phyloP scores from a whole-genome alignment of 1,140 invertebrate genomes.

The Himalopsyche phryganea region DNA sequence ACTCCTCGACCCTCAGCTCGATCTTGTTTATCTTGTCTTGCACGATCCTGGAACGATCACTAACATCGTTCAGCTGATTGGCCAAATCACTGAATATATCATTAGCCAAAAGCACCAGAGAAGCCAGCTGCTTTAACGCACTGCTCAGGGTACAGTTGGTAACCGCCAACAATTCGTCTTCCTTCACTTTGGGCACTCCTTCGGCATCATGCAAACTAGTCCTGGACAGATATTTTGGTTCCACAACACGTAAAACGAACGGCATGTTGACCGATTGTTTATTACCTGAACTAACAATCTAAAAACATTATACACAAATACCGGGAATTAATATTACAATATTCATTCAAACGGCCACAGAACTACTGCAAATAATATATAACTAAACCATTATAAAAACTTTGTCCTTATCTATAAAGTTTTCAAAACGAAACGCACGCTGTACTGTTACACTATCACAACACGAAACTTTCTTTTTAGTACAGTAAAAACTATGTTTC shows the following conservation, averaged over 20 bases:
- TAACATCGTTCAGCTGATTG: slow-evolving; percentile 63
- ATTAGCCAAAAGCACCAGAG: slow-evolving; percentile 70
- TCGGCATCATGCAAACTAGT: slow-evolving; percentile 56
- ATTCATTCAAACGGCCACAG: too few relatives aligned
- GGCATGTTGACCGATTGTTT: slow-evolving; percentile 53
- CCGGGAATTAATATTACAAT: too few relatives aligned
- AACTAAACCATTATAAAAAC: too few relatives aligned
- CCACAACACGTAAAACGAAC: slow-evolving; percentile 67
- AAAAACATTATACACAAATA: too few relatives aligned
- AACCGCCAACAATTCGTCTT: slow-evolving; percentile 70
- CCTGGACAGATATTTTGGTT: slow-evolving; percentile 65
- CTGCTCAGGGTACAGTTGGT: slow-evolving; percentile 74
- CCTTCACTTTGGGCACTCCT: slow-evolving; percentile 56
- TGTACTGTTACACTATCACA: too few relatives aligned
- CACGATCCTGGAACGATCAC: slow-evolving; percentile 61
- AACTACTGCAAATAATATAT: too few relatives aligned
- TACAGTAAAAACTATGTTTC: too few relatives aligned
- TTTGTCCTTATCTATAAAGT: too few relatives aligned
- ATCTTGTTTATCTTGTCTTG: slow-evolving; percentile 60
- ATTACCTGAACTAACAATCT: too few relatives aligned
- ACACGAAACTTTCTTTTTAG: too few relatives aligned
- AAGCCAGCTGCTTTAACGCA: slow-evolving; percentile 71
- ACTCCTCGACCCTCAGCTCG: slow-evolving; percentile 58
- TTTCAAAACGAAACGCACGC: too few relatives aligned
- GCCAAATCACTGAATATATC: slow-evolving; percentile 74